Evolutionary conservation across 64 coral and sea anemone genomes (phyloP), one percentile per base, ranked within the genome.

Genomic region (Pocillopora verrucosa): DNA sequence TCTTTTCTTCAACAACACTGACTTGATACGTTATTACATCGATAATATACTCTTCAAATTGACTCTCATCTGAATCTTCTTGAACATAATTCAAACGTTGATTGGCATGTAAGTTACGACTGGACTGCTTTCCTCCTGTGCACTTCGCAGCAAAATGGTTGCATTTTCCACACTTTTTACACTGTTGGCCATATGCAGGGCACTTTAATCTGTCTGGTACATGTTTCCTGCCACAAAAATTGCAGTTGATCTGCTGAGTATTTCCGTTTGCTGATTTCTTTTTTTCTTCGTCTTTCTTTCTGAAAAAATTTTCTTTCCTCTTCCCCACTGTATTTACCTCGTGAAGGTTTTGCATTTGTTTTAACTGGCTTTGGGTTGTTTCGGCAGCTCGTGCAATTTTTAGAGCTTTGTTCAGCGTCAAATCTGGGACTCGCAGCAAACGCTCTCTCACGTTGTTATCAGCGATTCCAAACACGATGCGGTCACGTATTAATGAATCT

Each of bases 81-180:
- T 9, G 26, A 41, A 77, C 76, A 80, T 61, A 80, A 60, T 77
- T 37, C 6, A 51, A 77, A 77, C 56, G 36, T 38, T 77, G 75
- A 77, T 77, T 37, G 36, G 35, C 75, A 77, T 60, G 22, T 60
- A 60, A 80, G 9, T 26, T 80, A 17, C 17, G 56, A 60, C 58
- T 60, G 5, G 58, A 30, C 19, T 56, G 16, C 78, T 30, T 80
- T 9, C 78, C 58, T 80, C 13, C 58, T 80, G 15, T 20, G 13
- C 78, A 80, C 78, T 61, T 80, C 58, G 7, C 5, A 12, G 78
- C 78, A 80, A 80, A 80, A 80, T 80, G 38, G 17, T 80, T 56
- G 22, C 22, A 25, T 60, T 60, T 60, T 30, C 78, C 26, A 61
- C 78, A 80, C 11, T 35, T 80, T 19, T 24, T 61, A 15, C 78